These are phyloP conservation scores for Forficula auricularia DNA, from an alignment of 1,140 invertebrate species.

Conservation along the genomic window DNA sequence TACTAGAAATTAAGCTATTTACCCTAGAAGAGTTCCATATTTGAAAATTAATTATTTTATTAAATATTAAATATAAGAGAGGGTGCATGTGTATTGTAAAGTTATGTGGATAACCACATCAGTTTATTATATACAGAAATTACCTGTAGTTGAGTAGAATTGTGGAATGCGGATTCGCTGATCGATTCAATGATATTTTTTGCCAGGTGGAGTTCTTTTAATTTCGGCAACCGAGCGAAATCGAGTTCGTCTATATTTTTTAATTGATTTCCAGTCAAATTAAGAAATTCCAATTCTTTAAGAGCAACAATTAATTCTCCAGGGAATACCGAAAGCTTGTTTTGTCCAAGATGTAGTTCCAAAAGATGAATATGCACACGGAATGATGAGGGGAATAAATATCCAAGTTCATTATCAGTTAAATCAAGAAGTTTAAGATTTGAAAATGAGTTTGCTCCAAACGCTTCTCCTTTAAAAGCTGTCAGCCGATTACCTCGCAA, in stretches of 20 bases:
- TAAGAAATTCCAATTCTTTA: constrained; percentile 52
- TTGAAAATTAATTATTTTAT: no score
- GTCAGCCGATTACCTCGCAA: constrained; percentile 50
- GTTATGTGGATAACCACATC: no score
- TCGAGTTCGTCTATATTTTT: constrained; percentile 63
- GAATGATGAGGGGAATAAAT: constrained; percentile 64
- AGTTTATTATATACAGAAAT: no score
- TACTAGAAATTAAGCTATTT: no score
- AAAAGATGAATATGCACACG: constrained; percentile 56
- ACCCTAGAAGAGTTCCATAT: no score
- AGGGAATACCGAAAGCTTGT: constrained; percentile 65
- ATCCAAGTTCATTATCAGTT: constrained; percentile 55
- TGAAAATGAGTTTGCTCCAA: constrained; percentile 35
- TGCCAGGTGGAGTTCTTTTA: constrained; percentile 47
- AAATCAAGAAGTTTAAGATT: constrained; percentile 53
- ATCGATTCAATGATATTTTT: constrained; percentile 61
- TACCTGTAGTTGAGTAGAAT: constrained; percentile 66
- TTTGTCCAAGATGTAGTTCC: constrained; percentile 45
- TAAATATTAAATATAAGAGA: no score
- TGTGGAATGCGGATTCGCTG: constrained; percentile 73
- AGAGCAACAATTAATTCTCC: constrained; percentile 56
- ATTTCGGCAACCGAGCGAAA: constrained; percentile 57
- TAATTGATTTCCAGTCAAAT: constrained; percentile 57
- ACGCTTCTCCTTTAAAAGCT: constrained; percentile 62
- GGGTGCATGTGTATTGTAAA: no score